Percentiles rank a stretch among this genome's conserved stretches.
Evolutionary conservation across 2,797 vertebrate species (phyloP).

Genomic region (Miopithecus talapoin): DNA sequence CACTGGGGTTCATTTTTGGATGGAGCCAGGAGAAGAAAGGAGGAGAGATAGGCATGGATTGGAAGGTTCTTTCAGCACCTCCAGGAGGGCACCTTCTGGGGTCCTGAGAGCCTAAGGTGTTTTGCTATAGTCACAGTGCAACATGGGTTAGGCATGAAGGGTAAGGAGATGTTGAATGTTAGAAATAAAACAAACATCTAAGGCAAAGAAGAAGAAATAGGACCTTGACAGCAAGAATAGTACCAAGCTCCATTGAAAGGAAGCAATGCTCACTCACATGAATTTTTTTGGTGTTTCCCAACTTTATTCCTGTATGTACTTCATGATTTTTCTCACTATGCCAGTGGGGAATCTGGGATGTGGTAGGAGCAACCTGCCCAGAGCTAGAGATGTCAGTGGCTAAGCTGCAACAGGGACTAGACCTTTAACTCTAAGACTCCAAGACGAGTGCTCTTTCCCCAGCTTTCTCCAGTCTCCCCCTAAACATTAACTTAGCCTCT

Average conservation of each 20-base stretch:
- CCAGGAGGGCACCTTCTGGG: background rate
- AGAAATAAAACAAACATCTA: background rate
- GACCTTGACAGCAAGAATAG: too few species aligned
- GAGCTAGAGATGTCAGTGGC: background rate
- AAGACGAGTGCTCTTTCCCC: background rate
- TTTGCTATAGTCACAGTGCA: background rate
- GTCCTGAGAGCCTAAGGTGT: background rate
- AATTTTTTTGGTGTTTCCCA: background rate
- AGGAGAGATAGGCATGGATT: background rate
- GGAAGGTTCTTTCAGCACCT: background rate
- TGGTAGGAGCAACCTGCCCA: background rate
- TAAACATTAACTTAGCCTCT: background rate
- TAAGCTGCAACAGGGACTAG: background rate
- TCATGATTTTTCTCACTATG: background rate
- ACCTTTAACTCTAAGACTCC: background rate
- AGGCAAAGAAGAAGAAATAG: background rate
- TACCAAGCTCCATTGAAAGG: accelerated
- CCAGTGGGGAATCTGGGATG: background rate
- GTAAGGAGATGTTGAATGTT: background rate
- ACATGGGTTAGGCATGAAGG: background rate
- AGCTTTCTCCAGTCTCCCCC: background rate
- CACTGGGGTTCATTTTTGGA: background rate
- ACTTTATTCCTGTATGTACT: background rate
- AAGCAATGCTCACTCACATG: background rate
- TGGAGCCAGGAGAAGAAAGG: background rate